Conservation (phyloP, 1,140 invertebrate species). For the Sweltsa coloradensis region DNA sequence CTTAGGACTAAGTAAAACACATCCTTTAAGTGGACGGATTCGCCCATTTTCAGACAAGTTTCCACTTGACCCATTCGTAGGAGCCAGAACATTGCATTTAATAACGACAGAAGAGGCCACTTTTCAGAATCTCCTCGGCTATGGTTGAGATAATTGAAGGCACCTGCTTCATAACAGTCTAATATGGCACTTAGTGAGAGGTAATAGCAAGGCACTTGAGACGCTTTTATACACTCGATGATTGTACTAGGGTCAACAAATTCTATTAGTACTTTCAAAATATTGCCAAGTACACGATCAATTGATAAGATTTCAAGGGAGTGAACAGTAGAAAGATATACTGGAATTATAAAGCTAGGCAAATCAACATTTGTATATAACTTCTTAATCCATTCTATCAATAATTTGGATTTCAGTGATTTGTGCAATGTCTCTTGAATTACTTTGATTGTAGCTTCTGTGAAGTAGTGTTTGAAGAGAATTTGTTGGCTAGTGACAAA, state of each 20-base stretch:
- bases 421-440: background rate
- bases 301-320: too few species aligned
- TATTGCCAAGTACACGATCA: too few species aligned
- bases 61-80: conserved; percentile 22
- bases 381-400: background rate
- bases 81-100: conserved; percentile 23
- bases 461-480: conserved; percentile 1
- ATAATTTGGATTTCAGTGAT: background rate
- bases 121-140: conserved; percentile 9
- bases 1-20: conserved; percentile 22
- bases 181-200: conserved; percentile 2
- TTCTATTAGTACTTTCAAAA: too few species aligned
- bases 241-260: conserved; percentile 1
- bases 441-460: background rate
- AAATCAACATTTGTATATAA: too few species aligned
- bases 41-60: conserved; percentile 18
- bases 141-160: background rate
- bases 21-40: conserved; percentile 15
- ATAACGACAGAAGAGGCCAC: conserved; percentile 18
- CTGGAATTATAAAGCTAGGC: too few species aligned
- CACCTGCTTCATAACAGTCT: conserved; percentile 2
- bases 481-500: too few species aligned
- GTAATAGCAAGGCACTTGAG: conserved; percentile 5
- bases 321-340: too few species aligned
- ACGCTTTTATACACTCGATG: conserved; percentile 1